Evolutionary conservation across 2,888 invertebrate genomes (phyloP).

Genomic region (Cerceris ruficornis): DNA sequence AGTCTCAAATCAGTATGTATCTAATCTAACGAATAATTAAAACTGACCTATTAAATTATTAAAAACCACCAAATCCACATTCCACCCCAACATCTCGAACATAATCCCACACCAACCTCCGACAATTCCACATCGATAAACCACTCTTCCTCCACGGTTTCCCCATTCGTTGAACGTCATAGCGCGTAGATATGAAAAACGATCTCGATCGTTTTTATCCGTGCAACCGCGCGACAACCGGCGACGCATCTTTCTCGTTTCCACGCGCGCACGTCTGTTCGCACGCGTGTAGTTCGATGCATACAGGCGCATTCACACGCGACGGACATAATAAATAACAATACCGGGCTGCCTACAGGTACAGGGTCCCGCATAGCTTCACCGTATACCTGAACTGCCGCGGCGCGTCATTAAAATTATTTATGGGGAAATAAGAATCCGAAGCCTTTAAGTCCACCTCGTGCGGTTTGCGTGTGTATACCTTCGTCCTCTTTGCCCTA

Average conservation of each 20-base stretch:
- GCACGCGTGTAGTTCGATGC: not conserved
- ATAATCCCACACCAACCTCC: too few relatives aligned
- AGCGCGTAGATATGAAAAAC: slow-evolving; percentile 43
- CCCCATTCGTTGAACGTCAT: not conserved
- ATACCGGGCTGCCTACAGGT: slow-evolving; percentile 75
- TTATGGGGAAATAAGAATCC: slow-evolving; percentile 79
- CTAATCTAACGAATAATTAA: too few relatives aligned
- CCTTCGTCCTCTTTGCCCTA: slow-evolving; percentile 35
- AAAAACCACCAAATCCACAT: too few relatives aligned
- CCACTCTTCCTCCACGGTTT: too few relatives aligned
- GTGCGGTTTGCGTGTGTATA: slow-evolving; percentile 51
- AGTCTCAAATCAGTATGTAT: too few relatives aligned
- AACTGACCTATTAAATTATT: too few relatives aligned
- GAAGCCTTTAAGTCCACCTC: slow-evolving; percentile 69
- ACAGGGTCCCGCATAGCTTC: slow-evolving; percentile 64
- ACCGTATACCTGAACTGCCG: slow-evolving; percentile 74
- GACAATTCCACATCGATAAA: too few relatives aligned
- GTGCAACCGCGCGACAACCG: not conserved
- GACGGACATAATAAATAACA: slow-evolving; percentile 74
- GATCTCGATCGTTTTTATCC: slow-evolving; percentile 11
- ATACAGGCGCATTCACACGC: slow-evolving; percentile 37
- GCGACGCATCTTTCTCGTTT: slow-evolving; percentile 1
- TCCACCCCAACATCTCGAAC: too few relatives aligned
- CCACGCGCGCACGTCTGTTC: slow-evolving; percentile 23
- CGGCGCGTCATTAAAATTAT: slow-evolving; percentile 79